Conservation (phyloP, 2,888 invertebrate genomes). For the Torymus texanus region DNA sequence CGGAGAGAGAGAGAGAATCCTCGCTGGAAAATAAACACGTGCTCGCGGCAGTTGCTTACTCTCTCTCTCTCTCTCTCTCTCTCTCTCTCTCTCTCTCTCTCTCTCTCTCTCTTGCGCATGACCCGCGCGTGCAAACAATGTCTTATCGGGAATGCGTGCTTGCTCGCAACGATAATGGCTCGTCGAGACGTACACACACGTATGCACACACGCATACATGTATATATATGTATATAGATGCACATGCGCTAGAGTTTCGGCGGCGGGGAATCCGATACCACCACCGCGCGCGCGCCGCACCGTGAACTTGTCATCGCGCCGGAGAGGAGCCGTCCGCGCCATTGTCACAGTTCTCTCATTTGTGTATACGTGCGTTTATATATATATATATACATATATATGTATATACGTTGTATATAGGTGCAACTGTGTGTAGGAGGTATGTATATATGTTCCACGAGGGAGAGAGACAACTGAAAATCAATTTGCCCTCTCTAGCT, state of each 20-base stretch:
- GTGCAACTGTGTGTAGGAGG: background rate
- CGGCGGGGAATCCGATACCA: conserved; percentile 52
- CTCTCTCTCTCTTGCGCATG: background rate
- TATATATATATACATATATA: too few species aligned
- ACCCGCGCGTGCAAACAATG: conserved; percentile 47
- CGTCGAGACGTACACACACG: too few species aligned
- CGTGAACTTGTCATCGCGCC: too few species aligned
- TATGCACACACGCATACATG: too few species aligned
- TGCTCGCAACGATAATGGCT: conserved; percentile 45
- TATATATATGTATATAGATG: too few species aligned
- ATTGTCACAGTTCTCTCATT: too few species aligned
- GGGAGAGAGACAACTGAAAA: conserved; percentile 11
- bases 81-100: background rate
- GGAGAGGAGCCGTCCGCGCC: too few species aligned
- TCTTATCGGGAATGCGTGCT: conserved; percentile 56
- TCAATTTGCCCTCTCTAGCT: conserved; percentile 24
- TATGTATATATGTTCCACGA: background rate
- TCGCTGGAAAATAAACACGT: conserved; percentile 15
- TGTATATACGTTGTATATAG: too few species aligned
- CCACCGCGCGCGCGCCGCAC: background rate
- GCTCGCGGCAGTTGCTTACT: background rate
- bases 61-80: background rate
- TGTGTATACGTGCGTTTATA: too few species aligned
- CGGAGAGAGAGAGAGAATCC: too few species aligned
- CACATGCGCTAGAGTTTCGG: too few species aligned